These are phyloP conservation scores for Chauna torquata DNA, from an alignment of 2,113 vertebrate genomes.

Conservation along the genomic window DNA sequence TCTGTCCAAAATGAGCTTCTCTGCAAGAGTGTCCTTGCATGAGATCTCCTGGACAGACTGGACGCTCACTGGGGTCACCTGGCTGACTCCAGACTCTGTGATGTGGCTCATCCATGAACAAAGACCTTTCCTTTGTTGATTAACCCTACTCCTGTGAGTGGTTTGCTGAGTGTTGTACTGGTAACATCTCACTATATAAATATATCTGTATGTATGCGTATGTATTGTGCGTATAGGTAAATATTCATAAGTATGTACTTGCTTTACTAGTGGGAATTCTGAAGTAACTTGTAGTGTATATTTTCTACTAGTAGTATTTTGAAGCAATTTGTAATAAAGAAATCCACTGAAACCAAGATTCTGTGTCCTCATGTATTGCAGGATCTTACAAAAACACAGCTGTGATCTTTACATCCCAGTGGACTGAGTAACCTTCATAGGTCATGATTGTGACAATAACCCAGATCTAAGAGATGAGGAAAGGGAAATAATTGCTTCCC, in stretches of 20 bases:
- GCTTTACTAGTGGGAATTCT: background rate
- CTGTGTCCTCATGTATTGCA: too few species aligned
- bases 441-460: too few species aligned
- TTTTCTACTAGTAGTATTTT: too few species aligned
- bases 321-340: too few species aligned
- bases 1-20: background rate
- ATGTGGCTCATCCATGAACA: background rate
- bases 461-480: background rate
- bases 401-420: too few species aligned
- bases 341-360: too few species aligned
- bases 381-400: too few species aligned
- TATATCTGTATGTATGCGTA: too few species aligned
- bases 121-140: background rate
- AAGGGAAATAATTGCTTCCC: background rate
- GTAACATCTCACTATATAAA: background rate
- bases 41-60: background rate
- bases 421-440: too few species aligned
- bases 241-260: background rate
- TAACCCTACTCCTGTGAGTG: fast-evolving
- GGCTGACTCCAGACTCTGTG: background rate
- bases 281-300: too few species aligned
- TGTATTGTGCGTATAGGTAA: background rate
- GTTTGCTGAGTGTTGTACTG: background rate
- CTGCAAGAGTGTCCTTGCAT: background rate
- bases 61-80: background rate